phyloP scores from a whole-genome alignment of 37 sponge, comb jelly and placozoan species.

The Corticium candelabrum region DNA sequence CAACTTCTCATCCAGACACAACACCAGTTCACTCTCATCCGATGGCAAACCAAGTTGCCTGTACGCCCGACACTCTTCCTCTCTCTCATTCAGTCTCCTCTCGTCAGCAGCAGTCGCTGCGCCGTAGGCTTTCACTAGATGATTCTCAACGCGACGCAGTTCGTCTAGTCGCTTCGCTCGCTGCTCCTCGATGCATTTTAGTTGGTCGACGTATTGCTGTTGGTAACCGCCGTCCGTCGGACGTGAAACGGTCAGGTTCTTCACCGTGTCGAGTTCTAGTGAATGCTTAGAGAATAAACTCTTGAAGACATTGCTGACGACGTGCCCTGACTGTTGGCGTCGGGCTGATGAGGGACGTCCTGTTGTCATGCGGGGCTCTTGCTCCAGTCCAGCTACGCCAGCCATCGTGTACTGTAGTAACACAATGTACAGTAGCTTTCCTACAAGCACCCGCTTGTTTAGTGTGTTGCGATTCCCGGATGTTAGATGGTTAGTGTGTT shows the following conservation, averaged over 20 bases:
- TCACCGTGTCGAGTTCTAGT: not conserved
- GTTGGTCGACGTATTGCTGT: not conserved
- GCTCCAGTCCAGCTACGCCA: not conserved
- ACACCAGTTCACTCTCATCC: too few species aligned
- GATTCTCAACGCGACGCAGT: not conserved
- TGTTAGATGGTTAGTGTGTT: too few species aligned
- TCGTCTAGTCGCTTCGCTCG: not conserved
- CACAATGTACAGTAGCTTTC: too few species aligned
- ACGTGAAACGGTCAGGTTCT: not conserved
- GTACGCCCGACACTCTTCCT: not conserved
- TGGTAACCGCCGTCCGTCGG: not conserved
- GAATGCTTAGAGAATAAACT: not conserved
- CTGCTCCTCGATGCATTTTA: not conserved
- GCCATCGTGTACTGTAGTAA: too few species aligned
- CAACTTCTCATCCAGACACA: too few species aligned
- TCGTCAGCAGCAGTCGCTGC: not conserved
- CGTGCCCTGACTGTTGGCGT: not conserved
- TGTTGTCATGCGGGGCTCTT: not conserved
- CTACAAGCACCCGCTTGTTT: too few species aligned
- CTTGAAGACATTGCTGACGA: not conserved
- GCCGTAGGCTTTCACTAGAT: not conserved
- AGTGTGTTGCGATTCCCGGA: too few species aligned
- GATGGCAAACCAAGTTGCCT: not conserved
- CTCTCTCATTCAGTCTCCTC: not conserved
- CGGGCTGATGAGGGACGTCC: not conserved